Conservation (phyloP, 2,797 vertebrate genomes). For the Zenarchopterus dispar region DNA sequence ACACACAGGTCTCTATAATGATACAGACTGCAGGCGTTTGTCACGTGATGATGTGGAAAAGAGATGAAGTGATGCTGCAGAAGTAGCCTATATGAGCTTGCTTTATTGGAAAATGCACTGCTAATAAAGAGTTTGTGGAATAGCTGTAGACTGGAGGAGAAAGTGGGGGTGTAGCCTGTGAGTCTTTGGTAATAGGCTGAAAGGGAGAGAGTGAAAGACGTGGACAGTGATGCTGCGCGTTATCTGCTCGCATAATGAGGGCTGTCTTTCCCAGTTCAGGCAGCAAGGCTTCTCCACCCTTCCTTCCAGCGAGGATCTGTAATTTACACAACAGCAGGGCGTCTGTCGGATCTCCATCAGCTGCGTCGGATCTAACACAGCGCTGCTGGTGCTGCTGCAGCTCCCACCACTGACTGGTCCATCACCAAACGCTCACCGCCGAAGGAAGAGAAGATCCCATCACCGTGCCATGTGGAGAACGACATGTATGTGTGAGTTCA, state of each 20-base stretch:
- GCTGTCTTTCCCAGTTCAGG: conserved; percentile 67
- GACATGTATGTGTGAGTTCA: conserved; percentile 69
- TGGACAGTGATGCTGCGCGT: conserved; percentile 69
- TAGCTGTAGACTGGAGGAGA: conserved; percentile 46
- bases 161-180: conserved; percentile 74
- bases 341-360: conserved; percentile 53
- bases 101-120: conserved; percentile 17
- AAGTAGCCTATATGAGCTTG: conserved; percentile 7
- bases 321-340: conserved; percentile 55
- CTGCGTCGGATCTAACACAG: conserved; percentile 33
- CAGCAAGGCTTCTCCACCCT: conserved; percentile 70
- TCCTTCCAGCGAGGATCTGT: conserved; percentile 63
- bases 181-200: conserved; percentile 67
- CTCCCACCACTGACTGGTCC: conserved; percentile 23
- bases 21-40: conserved; percentile 4
- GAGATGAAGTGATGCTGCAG: conserved; percentile 18
- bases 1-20: conserved; percentile 4
- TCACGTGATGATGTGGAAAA: not conserved
- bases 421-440: conserved; percentile 33
- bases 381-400: conserved; percentile 3
- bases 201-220: conserved; percentile 53
- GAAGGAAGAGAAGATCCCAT: conserved; percentile 34
- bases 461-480: conserved; percentile 66
- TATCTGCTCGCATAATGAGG: conserved; percentile 70
- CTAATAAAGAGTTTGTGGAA: conserved; percentile 40